Evolutionary conservation across 2,113 vertebrate genomes (phyloP).

Genomic region (Galeopterus variegatus): DNA sequence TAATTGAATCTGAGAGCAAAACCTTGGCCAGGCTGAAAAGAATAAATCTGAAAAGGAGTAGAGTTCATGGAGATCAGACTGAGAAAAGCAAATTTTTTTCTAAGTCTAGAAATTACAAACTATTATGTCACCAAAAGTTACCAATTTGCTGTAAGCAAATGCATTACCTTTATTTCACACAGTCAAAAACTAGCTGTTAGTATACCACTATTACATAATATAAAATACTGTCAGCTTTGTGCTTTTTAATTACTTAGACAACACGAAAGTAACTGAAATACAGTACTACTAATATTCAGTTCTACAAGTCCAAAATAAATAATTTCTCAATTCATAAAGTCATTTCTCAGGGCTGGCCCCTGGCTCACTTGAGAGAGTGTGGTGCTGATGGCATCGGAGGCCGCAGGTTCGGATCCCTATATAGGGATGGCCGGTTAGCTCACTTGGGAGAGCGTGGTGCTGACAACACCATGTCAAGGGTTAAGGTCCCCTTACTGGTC

Average conservation of each 20-base stretch:
- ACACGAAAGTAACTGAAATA: neutral
- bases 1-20: neutral
- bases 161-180: neutral
- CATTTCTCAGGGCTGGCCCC: neutral
- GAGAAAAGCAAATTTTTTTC: neutral
- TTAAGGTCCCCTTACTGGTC: too few relatives aligned
- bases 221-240: neutral
- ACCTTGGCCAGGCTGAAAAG: neutral
- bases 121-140: neutral
- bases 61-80: neutral
- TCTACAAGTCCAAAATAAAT: neutral
- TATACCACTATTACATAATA: neutral
- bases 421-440: too few relatives aligned
- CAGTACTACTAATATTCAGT: neutral
- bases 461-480: too few relatives aligned
- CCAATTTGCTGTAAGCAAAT: neutral
- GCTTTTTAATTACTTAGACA: neutral
- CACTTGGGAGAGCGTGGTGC: too few relatives aligned
- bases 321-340: constrained; percentile 2
- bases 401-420: too few relatives aligned
- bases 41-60: neutral
- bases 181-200: neutral
- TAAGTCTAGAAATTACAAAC: constrained; percentile 33
- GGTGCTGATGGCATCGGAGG: too few relatives aligned
- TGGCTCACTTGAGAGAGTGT: too few relatives aligned